Evolutionary conservation across 2,113 vertebrate species (phyloP), one percentile per base, ranked within the genome.

Genomic region (Syngnathus typhle): DNA sequence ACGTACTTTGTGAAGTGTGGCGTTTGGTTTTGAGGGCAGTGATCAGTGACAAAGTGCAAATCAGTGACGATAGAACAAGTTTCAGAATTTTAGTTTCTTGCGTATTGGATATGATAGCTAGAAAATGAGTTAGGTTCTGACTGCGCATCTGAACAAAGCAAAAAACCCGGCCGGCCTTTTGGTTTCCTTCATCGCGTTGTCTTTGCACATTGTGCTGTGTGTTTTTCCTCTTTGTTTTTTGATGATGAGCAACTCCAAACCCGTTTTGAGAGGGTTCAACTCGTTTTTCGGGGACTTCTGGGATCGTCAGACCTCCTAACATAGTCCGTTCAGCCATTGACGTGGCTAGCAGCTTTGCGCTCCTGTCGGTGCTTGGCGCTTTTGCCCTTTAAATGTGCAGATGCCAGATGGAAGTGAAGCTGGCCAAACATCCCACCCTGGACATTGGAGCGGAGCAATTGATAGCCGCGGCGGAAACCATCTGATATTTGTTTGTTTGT

Each of bases 401-500:
- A 54, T 63, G 43, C 38, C 60, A 16, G 65, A 18, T 47, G n/a
- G n/a, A 60, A 10, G 52, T 32, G 65, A 75, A 71, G 69, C 64
- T 76, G 67, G 70, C 60, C 72, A 78, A 60, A 85, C 76, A 65
- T 37, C 60, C 46, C 66, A 71, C 38, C 59, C 59, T 44, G 11
- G 68, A 74, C 69, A 81, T 59, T 55, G 65, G 77, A 84, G 73
- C 84, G 58, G 87, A 82, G 87, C 79, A 79, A 80, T 56, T 68
- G 85, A 85, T 79, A 83, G 72, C 76, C 64, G 66, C 73, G 81
- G 74, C 9, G 75, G 69, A 69, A 80, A 82, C 75, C 79, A 88
- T 77, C 80, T 58, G 82, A 85, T 89, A 82, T 62, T 62, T 88
- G 82, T 88, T 62, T 88, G 82, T 88, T 88, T 88, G 82, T 89